Conservation (phyloP, 1,140 invertebrate species). For the Drosophila dunni region DNA sequence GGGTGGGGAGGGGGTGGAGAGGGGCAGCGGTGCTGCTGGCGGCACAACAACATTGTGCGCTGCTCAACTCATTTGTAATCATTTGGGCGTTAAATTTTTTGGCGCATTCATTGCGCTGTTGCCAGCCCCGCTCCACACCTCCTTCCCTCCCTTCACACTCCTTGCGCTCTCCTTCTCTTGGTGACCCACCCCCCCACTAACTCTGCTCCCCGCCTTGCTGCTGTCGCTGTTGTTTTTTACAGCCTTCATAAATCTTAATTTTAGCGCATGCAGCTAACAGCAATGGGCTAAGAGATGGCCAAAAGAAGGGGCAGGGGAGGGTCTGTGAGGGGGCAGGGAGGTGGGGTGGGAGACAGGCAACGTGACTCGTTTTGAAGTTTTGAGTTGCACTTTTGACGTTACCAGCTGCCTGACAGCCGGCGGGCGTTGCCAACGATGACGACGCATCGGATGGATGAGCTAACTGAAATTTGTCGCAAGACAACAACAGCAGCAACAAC, state of each 20-base stretch:
- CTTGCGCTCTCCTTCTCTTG: not conserved
- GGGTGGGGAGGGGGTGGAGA: too few relatives aligned
- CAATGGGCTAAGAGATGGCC: constrained; percentile 30
- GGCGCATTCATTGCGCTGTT: constrained; percentile 67
- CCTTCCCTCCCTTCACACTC: not conserved
- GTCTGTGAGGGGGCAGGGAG: not conserved
- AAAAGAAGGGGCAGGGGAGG: not conserved
- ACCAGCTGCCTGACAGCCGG: constrained; percentile 51
- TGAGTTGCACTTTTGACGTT: constrained; percentile 79
- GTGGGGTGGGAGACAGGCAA: constrained; percentile 33
- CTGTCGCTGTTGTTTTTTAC: constrained; percentile 78
- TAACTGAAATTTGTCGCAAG: constrained; percentile 80
- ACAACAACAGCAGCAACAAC: constrained; percentile 39
- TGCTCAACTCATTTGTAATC: constrained; percentile 74
- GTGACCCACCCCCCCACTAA: not conserved
- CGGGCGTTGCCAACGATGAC: constrained; percentile 18
- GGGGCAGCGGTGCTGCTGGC: not conserved
- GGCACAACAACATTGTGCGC: constrained; percentile 43
- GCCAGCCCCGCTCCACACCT: not conserved
- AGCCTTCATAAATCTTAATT: constrained; percentile 81
- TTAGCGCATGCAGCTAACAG: constrained; percentile 68
- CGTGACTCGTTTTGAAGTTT: constrained; percentile 79
- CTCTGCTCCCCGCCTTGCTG: constrained; percentile 5
- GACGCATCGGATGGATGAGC: constrained; percentile 66
- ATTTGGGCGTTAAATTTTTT: constrained; percentile 79